Evolutionary conservation across 1,140 invertebrate genomes (phyloP).

Genomic region (Heliconius hermathena): DNA sequence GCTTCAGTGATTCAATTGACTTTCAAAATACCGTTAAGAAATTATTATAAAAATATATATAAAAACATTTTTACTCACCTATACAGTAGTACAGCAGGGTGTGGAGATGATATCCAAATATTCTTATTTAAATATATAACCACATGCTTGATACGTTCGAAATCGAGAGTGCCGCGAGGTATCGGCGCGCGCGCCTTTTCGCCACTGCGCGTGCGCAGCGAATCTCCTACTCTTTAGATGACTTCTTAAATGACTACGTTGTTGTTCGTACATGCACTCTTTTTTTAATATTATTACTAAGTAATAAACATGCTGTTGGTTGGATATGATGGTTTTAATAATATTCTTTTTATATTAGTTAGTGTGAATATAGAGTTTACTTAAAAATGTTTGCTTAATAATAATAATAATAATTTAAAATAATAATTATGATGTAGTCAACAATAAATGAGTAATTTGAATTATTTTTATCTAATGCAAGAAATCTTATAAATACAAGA

Average conservation of each 20-base stretch:
- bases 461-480: too few relatives aligned
- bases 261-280: not conserved
- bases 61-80: constrained; percentile 35
- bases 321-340: too few relatives aligned
- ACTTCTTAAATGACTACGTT: constrained; percentile 35
- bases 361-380: too few relatives aligned
- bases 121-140: constrained; percentile 32
- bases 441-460: too few relatives aligned
- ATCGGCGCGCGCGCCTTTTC: constrained; percentile 46
- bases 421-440: too few relatives aligned
- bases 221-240: constrained; percentile 46
- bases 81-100: constrained; percentile 9
- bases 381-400: too few relatives aligned
- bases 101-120: constrained; percentile 24
- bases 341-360: too few relatives aligned
- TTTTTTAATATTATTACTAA: not conserved
- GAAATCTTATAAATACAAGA: too few relatives aligned
- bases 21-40: constrained; percentile 29
- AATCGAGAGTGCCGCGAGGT: constrained; percentile 47
- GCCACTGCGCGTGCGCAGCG: constrained; percentile 43
- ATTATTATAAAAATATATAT: constrained; percentile 12
- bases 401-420: too few relatives aligned
- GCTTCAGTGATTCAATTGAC: constrained; percentile 28
- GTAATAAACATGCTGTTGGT: not conserved
- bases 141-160: constrained; percentile 43